A percentile compares a stretch with the other conserved stretches of the same genome.
These are phyloP conservation scores for Microplitis mediator DNA, from an alignment of 1,140 invertebrate genomes.

Conservation along the genomic window DNA sequence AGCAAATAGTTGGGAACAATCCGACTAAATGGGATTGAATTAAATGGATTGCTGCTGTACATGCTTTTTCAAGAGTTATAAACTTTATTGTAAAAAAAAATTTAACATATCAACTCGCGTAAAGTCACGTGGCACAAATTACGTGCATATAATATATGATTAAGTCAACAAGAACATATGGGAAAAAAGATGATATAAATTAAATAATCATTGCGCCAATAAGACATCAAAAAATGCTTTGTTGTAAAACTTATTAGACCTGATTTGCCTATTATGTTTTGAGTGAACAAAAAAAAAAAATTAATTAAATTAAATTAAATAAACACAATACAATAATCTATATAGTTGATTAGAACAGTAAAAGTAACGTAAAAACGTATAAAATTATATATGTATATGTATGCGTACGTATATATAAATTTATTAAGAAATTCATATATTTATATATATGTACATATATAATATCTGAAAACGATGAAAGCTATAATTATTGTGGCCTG, in stretches of 20 bases:
- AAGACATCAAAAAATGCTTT: conserved; percentile 51
- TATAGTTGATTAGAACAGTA: conserved; percentile 40
- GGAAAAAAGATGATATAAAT: conserved; percentile 1
- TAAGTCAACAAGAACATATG: conserved; percentile 7
- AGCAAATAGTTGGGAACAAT: conserved; percentile 61
- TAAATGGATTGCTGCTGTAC: conserved; percentile 44
- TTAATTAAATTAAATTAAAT: conserved; percentile 34
- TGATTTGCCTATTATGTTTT: conserved; percentile 62
- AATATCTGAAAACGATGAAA: conserved; percentile 45
- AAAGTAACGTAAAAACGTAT: conserved; percentile 43
- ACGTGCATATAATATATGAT: conserved; percentile 15
- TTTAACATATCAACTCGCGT: conserved; percentile 54
- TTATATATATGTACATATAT: conserved; percentile 42
- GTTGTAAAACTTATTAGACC: conserved; percentile 61
- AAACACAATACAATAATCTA: conserved; percentile 27
- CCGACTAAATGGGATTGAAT: conserved; percentile 35
- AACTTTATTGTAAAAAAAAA: conserved; percentile 45
- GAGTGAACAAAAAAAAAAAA: conserved; percentile 51
- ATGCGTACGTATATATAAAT: too few species aligned
- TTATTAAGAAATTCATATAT: conserved; percentile 30
- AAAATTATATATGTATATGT: too few species aligned
- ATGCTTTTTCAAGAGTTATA: conserved; percentile 54
- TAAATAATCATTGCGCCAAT: conserved; percentile 28
- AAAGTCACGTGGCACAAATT: conserved; percentile 29
- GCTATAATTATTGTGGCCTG: conserved; percentile 57